A percentile compares a stretch with the other conserved stretches of the same genome.
Evolutionary conservation across 1,140 invertebrate genomes (phyloP).

Genomic region (Nomia melanderi): DNA sequence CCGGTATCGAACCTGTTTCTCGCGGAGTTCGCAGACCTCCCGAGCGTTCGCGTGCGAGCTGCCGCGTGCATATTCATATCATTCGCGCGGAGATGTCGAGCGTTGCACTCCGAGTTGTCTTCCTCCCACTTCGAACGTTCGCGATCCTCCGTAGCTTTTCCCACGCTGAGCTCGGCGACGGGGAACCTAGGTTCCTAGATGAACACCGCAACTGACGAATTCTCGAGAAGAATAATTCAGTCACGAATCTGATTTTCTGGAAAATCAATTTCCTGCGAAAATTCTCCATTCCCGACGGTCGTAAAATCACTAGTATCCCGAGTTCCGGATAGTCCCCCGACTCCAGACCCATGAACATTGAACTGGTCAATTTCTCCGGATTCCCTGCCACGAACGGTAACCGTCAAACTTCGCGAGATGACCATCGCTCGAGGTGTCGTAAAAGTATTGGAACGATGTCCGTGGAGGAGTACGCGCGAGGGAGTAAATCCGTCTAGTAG

Average conservation of each 20-base stretch:
- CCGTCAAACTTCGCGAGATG: background rate
- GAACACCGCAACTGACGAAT: too few relatives aligned
- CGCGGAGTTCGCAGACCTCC: background rate
- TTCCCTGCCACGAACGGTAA: background rate
- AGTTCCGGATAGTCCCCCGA: too few relatives aligned
- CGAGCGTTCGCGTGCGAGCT: too few relatives aligned
- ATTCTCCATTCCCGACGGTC: too few relatives aligned
- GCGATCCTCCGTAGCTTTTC: background rate
- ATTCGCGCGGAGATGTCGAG: background rate
- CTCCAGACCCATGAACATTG: too few relatives aligned
- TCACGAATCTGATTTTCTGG: too few relatives aligned
- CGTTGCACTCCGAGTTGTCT: background rate
- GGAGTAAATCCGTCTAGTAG: constrained; percentile 47
- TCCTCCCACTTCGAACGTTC: background rate
- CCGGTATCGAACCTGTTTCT: background rate
- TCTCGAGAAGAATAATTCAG: too few relatives aligned
- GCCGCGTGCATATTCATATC: background rate
- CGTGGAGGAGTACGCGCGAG: background rate
- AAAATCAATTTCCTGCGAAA: too few relatives aligned
- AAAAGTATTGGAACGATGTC: constrained; percentile 20
- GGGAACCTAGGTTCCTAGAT: too few relatives aligned
- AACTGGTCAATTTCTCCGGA: background rate
- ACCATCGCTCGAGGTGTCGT: background rate
- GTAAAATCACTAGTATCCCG: too few relatives aligned
- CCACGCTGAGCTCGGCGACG: too few relatives aligned